These are phyloP conservation scores for Myotis yumanensis DNA, from an alignment of 2,113 vertebrate species.

Conservation along the genomic window DNA sequence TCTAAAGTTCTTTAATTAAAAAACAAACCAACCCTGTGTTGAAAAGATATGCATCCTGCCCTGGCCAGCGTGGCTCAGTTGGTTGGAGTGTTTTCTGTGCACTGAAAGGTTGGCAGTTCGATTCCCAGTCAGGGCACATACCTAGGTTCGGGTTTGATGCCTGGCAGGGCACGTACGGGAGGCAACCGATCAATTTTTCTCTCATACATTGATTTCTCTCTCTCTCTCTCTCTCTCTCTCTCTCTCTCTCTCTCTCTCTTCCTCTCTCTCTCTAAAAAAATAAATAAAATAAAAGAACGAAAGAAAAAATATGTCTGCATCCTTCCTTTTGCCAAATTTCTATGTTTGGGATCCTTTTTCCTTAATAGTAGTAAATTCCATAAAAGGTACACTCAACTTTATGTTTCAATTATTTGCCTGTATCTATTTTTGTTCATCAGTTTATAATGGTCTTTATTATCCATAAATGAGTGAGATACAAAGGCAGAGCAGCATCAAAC, in stretches of 20 bases:
- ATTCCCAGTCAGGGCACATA: background rate
- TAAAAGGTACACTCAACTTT: background rate
- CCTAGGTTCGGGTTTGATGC: background rate
- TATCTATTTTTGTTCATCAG: too few species aligned
- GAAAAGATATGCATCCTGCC: background rate
- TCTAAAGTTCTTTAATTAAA: background rate
- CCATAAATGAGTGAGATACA: too few species aligned
- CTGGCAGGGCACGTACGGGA: background rate
- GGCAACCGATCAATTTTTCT: background rate
- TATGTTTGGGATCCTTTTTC: background rate
- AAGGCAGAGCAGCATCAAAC: too few species aligned
- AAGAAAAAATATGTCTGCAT: background rate
- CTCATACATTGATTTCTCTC: background rate
- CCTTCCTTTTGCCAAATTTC: background rate
- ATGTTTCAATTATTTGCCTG: background rate
- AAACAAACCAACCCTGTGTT: background rate
- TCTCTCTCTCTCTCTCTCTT: background rate
- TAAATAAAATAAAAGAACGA: background rate
- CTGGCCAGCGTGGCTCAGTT: background rate
- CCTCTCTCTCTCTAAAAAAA: too few species aligned
- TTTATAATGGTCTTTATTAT: too few species aligned
- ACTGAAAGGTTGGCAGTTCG: background rate
- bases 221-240: too few species aligned
- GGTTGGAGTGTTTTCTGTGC: background rate
- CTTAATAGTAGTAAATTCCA: background rate